phyloP scores from a whole-genome alignment of 1,140 invertebrate species.

The Mya arenaria region DNA sequence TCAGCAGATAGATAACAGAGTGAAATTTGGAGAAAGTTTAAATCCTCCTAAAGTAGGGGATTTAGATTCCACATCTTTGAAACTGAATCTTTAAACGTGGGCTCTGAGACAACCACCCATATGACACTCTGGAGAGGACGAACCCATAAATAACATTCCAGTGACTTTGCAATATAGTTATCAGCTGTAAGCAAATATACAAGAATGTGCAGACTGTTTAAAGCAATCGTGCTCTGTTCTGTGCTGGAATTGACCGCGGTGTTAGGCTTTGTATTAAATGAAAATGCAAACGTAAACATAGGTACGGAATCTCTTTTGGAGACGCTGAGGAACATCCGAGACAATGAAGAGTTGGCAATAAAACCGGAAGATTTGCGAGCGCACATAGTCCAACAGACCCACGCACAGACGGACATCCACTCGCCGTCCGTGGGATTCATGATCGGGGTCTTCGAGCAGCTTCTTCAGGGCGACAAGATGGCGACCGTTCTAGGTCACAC shows the following conservation, averaged over 20 bases:
- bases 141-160: no score
- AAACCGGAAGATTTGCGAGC: neutral
- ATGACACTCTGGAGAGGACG: no score
- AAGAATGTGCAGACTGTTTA: no score
- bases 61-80: slow-evolving; percentile 32
- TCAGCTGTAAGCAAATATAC: no score
- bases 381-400: slow-evolving; percentile 33
- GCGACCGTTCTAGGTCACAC: slow-evolving; percentile 15
- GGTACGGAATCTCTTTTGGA: neutral
- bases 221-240: no score
- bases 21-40: slow-evolving; percentile 52
- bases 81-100: no score
- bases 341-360: neutral
- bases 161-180: no score
- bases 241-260: no score
- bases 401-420: slow-evolving; percentile 12
- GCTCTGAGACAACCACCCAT: no score
- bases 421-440: slow-evolving; percentile 62
- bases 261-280: no score
- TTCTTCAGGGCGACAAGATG: slow-evolving; percentile 48
- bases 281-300: neutral
- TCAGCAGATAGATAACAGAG: slow-evolving; percentile 41
- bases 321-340: neutral
- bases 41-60: slow-evolving; percentile 50
- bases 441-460: slow-evolving; percentile 61